Conservation (phyloP, 2,797 vertebrate genomes). For the Enteromius argenteus region DNA sequence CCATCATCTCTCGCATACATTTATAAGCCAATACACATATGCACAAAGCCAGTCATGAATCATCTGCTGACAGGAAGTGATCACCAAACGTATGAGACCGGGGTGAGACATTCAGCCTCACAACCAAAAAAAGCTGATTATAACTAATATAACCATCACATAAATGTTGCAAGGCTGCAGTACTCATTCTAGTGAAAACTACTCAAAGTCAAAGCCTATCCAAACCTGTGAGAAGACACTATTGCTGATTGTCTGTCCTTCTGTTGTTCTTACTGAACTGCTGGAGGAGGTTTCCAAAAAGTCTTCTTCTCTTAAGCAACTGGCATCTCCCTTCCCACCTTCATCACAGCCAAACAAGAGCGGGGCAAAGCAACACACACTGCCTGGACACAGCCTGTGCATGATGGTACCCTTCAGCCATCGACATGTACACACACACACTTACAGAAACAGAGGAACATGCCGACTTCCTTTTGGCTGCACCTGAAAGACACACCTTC, state of each 20-base stretch:
- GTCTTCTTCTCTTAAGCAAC: constrained; percentile 55
- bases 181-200: neutral
- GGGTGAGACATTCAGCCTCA: neutral
- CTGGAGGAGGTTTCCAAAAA: constrained; percentile 53
- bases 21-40: neutral
- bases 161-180: neutral
- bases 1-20: neutral
- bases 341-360: constrained; percentile 47
- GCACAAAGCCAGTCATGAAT: constrained; percentile 1
- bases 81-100: neutral
- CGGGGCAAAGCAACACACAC: constrained; percentile 58
- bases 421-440: constrained; percentile 5
- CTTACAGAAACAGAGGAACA: neutral
- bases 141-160: neutral
- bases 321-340: constrained; percentile 47
- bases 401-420: constrained; percentile 37
- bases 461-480: constrained; percentile 41
- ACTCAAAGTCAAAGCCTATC: neutral
- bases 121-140: neutral
- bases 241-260: constrained; percentile 10
- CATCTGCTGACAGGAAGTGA: constrained; percentile 10
- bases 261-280: constrained; percentile 14
- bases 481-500: constrained; percentile 49
- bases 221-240: constrained; percentile 52
- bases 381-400: constrained; percentile 56